phyloP scores from a whole-genome alignment of 64 coral and sea anemone species.

The Hydrozoanthus tunicans region DNA sequence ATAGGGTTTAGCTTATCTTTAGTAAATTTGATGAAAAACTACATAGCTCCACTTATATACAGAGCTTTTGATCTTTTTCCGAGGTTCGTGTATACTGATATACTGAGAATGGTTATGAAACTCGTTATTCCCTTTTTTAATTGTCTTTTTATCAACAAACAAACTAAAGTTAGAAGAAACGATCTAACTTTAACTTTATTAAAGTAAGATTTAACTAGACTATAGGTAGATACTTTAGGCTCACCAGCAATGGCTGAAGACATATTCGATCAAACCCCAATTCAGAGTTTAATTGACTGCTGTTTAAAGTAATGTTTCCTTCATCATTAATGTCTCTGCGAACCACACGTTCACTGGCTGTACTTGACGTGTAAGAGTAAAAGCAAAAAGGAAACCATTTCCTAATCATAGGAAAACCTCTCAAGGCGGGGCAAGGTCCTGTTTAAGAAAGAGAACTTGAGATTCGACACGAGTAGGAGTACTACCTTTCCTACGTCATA shows the following conservation, averaged over 20 bases:
- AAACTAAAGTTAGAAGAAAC: too few relatives aligned
- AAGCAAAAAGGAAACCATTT: slow-evolving; percentile 42
- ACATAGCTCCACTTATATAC: too few relatives aligned
- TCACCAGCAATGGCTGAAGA: slow-evolving; percentile 31
- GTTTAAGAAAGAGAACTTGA: neutral
- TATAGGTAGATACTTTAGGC: neutral
- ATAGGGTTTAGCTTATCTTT: too few relatives aligned
- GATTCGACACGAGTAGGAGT: neutral
- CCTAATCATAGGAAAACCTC: neutral
- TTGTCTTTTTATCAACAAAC: too few relatives aligned
- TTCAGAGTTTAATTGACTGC: neutral
- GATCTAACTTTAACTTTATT: too few relatives aligned
- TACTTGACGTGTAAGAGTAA: neutral
- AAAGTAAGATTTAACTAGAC: neutral
- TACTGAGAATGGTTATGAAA: too few relatives aligned
- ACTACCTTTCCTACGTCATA: neutral
- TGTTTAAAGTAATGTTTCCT: neutral
- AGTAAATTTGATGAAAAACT: too few relatives aligned
- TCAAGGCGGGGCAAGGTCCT: slow-evolving; percentile 27
- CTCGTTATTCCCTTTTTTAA: too few relatives aligned
- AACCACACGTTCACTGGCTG: neutral
- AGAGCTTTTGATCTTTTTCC: too few relatives aligned
- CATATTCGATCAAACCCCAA: slow-evolving; percentile 40
- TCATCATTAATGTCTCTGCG: neutral
- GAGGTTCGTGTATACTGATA: too few relatives aligned